Base-by-base conservation (phyloP, 2,888 invertebrate species). In the Perithous albicinctus region DNA sequence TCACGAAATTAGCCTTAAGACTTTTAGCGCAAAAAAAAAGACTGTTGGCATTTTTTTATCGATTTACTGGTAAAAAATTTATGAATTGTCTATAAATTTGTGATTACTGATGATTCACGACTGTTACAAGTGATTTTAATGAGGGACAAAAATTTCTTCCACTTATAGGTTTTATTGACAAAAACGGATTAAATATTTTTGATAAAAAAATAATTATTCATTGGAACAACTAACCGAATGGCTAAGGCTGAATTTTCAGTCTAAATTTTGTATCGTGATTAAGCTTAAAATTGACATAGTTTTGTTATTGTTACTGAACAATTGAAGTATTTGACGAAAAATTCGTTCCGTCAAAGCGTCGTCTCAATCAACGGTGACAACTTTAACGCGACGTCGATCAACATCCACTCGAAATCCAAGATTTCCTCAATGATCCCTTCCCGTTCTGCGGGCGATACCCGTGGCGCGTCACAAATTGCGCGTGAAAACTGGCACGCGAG, bases 401-500 rank as follows among this genome's bases (percentile, higher is more conserved):
- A n/a, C 15, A 23, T 8, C 23, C 51, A 23, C 12, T 8, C n/a
- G 51, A 10, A 51, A 46, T 32, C 46, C 48, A 29, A n/a, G 12
- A 32, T 48, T 18, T 48, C n/a, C 29, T 32, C 15, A 41, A 29
- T 18, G 46, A 46, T 48, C 38, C 18, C 35, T 7, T 35, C 10
- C 38, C 54, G 54, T 15, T 38, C 51, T n/a, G 23, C 32, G 35
- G 7, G 18, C 38, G 26, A 56, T 70, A 59, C 59, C 38, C 51
- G 73, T 23, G 46, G 23, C 35, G 63, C 12, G 73, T 61, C 23
- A n/a, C n/a, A 63, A 74, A 74, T 74, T 46, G 63, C 18, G 73
- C 73, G 73, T 63, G 63, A 74, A 74, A 74, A 64, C 32, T 61
- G 73, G 64, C 73, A 74, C 63, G 73, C 63, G 63, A 46, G 54